Evolutionary conservation across 2,888 invertebrate genomes (phyloP).

Genomic region (Rhagonycha fulva): DNA sequence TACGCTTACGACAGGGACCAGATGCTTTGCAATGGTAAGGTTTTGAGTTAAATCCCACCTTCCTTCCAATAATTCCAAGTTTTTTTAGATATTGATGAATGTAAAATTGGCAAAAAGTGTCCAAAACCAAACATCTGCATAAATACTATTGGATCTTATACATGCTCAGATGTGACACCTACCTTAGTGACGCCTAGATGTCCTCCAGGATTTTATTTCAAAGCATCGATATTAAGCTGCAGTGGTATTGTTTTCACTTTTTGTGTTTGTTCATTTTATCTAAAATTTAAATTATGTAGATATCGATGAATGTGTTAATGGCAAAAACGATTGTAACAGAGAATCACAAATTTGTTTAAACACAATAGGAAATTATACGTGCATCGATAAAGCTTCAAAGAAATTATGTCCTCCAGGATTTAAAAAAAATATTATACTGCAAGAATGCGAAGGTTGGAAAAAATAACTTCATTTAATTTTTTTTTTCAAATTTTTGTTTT

Average conservation of each 20-base stretch:
- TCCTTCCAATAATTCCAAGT: background rate
- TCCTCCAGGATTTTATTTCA: constrained; percentile 52
- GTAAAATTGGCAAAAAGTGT: constrained; percentile 48
- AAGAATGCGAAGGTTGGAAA: constrained; percentile 62
- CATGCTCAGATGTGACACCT: constrained; percentile 41
- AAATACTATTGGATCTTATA: constrained; percentile 52
- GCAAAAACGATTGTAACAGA: constrained; percentile 67
- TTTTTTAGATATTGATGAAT: constrained; percentile 51
- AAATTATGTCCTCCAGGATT: constrained; percentile 66
- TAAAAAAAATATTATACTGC: constrained; percentile 60
- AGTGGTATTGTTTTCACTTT: constrained; percentile 37
- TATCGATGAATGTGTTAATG: constrained; percentile 73
- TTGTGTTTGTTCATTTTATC: background rate
- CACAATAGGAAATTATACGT: constrained; percentile 71
- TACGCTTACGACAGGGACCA: constrained; percentile 61
- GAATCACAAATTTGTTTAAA: constrained; percentile 73
- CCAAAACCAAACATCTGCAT: constrained; percentile 47
- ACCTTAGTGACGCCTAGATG: constrained; percentile 37
- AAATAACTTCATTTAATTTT: background rate
- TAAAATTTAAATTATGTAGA: constrained; percentile 55
- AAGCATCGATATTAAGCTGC: constrained; percentile 48
- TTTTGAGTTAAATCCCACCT: background rate
- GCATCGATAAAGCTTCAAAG: constrained; percentile 67
- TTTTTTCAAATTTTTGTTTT: constrained; percentile 10
- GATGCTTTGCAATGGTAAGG: constrained; percentile 59